phyloP scores from a whole-genome alignment of 2,888 invertebrate species.

The Alcis repandata region DNA sequence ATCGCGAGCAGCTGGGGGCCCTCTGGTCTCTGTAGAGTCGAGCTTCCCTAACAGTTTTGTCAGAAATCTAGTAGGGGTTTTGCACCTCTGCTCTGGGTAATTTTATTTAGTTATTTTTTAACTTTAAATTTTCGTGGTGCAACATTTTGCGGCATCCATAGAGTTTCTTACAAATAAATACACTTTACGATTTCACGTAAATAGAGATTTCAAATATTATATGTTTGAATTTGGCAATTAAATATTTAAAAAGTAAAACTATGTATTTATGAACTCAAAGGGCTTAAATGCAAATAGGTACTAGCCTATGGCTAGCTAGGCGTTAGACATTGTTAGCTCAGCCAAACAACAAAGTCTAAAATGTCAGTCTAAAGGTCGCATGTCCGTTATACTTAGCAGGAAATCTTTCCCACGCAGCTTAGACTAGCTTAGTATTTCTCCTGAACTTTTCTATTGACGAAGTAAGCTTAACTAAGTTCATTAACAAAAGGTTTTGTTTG shows the following conservation, averaged over 20 bases:
- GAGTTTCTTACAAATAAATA: too few species aligned
- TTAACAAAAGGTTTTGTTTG: constrained; percentile 8
- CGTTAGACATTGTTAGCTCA: too few species aligned
- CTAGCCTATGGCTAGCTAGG: not conserved
- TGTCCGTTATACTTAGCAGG: constrained; percentile 15
- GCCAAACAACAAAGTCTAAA: constrained; percentile 3
- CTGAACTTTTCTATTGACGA: constrained; percentile 2
- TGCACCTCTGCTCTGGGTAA: not conserved
- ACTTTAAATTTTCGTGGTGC: too few species aligned
- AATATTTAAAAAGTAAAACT: too few species aligned
- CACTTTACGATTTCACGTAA: too few species aligned
- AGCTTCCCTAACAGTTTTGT: not conserved
- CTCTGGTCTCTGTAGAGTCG: constrained; percentile 10
- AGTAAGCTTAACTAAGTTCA: constrained; percentile 1
- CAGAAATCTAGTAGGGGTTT: not conserved
- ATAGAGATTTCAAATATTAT: too few species aligned
- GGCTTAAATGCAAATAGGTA: too few species aligned
- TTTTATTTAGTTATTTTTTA: too few species aligned
- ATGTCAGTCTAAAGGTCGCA: constrained; percentile 20
- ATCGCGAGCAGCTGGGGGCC: not conserved
- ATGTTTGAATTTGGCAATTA: too few species aligned
- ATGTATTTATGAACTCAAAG: too few species aligned
- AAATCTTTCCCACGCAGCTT: constrained; percentile 16
- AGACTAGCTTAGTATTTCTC: constrained; percentile 3
- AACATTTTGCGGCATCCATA: too few species aligned